A percentile compares a stretch with the other conserved stretches of the same genome.
Conservation (phyloP, 2,113 vertebrate species). For the Aplodontia rufa region DNA sequence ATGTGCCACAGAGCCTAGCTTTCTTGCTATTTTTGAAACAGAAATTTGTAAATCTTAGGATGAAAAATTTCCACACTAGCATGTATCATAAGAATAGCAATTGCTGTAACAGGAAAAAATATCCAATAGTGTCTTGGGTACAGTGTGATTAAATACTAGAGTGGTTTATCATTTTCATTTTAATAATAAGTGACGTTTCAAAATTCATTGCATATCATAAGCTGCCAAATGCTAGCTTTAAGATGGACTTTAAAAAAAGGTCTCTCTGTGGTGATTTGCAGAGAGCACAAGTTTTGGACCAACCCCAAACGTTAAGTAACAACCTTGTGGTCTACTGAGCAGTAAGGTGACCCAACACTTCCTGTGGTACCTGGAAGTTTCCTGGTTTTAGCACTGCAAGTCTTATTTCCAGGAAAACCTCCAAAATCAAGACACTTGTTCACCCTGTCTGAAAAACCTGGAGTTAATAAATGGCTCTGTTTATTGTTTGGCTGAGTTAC, state of each 20-base stretch:
- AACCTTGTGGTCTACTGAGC: neutral
- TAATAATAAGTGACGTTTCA: conserved; percentile 9
- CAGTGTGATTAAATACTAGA: neutral
- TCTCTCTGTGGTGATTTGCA: neutral
- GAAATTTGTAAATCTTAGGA: neutral
- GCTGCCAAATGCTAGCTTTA: neutral
- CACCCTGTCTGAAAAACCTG: neutral
- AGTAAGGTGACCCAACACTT: neutral
- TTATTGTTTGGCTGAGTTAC: neutral
- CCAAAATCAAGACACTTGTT: neutral
- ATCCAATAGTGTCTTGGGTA: neutral
- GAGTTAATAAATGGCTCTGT: neutral
- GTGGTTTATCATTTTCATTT: conserved; percentile 41
- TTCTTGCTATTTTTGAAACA: too few relatives aligned
- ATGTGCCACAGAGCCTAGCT: too few relatives aligned
- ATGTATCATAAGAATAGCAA: neutral
- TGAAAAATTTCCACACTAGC: neutral
- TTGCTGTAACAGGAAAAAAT: neutral
- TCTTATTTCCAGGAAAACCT: neutral
- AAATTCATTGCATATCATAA: conserved; percentile 18
- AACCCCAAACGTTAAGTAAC: neutral
- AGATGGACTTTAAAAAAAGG: neutral
- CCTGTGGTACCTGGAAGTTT: neutral
- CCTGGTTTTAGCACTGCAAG: neutral
- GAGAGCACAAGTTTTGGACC: neutral